phyloP scores from a whole-genome alignment of 1,140 invertebrate genomes.

The Drosophila equinoxialis region DNA sequence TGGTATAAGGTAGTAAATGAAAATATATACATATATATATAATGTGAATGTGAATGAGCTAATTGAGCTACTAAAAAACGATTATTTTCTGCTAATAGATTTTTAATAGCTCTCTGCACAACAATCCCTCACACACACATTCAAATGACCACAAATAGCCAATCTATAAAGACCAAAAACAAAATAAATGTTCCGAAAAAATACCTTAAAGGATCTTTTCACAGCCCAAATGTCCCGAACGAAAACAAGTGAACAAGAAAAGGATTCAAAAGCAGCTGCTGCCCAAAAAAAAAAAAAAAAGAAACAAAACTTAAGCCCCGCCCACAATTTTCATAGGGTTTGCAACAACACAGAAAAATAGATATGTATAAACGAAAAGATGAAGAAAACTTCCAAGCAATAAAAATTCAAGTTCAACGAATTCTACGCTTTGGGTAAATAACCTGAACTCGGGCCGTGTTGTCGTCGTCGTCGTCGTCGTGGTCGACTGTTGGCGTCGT shows the following conservation, averaged over 20 bases:
- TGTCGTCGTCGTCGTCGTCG: slow-evolving; percentile 14
- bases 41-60: not conserved
- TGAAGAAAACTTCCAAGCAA: slow-evolving; percentile 49
- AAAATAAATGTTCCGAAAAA: not conserved
- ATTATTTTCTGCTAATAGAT: slow-evolving; percentile 9
- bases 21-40: too few species aligned
- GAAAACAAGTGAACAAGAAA: not conserved
- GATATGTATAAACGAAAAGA: not conserved
- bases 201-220: not conserved
- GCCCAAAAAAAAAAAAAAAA: not conserved
- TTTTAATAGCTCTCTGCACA: not conserved
- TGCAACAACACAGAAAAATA: too few species aligned
- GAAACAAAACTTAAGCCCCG: slow-evolving; percentile 1
- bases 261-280: slow-evolving; percentile 33
- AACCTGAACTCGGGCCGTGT: slow-evolving; percentile 61
- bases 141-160: slow-evolving; percentile 4
- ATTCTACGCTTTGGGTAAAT: slow-evolving; percentile 70
- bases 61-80: not conserved
- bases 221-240: not conserved
- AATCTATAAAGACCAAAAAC: slow-evolving; percentile 9
- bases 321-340: not conserved
- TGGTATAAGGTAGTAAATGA: too few species aligned
- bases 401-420: slow-evolving; percentile 78
- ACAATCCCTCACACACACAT: not conserved
- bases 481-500: not conserved